Percentiles rank a stretch among this genome's conserved stretches.
Evolutionary conservation across 2,888 invertebrate species (phyloP).

Genomic region (Latheticus oryzae): DNA sequence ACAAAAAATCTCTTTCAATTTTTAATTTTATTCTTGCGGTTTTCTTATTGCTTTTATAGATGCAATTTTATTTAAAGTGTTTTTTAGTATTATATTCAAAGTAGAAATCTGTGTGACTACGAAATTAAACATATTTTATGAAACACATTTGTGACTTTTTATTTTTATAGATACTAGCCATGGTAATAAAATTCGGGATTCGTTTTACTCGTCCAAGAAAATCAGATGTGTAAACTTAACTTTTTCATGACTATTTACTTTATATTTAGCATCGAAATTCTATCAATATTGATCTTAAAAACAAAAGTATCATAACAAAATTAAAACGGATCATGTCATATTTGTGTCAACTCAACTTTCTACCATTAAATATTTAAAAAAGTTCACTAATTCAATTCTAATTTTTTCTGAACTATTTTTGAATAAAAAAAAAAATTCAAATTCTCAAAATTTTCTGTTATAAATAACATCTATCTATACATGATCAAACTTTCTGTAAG

Average conservation of each 20-base stretch:
- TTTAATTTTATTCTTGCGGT: background rate
- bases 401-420: too few species aligned
- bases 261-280: conserved; percentile 5
- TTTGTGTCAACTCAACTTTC: too few species aligned
- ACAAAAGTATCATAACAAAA: too few species aligned
- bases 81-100: conserved; percentile 1
- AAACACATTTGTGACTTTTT: conserved; percentile 9
- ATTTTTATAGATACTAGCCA: conserved; percentile 10
- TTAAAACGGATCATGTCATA: too few species aligned
- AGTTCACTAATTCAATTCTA: too few species aligned
- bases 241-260: conserved; percentile 15
- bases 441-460: too few species aligned
- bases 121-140: conserved; percentile 22
- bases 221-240: conserved; percentile 13
- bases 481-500: too few species aligned
- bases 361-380: too few species aligned
- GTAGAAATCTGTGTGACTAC: conserved; percentile 2
- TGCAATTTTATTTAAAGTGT: background rate
- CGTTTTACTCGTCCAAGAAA: conserved; percentile 11
- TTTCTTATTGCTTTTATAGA: background rate
- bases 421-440: too few species aligned
- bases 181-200: conserved; percentile 18
- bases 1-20: conserved; percentile 16
- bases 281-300: background rate
- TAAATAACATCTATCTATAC: too few species aligned